These are phyloP conservation scores for Beaufortia kweichowensis DNA, from an alignment of 2,113 vertebrate genomes.

Conservation along the genomic window DNA sequence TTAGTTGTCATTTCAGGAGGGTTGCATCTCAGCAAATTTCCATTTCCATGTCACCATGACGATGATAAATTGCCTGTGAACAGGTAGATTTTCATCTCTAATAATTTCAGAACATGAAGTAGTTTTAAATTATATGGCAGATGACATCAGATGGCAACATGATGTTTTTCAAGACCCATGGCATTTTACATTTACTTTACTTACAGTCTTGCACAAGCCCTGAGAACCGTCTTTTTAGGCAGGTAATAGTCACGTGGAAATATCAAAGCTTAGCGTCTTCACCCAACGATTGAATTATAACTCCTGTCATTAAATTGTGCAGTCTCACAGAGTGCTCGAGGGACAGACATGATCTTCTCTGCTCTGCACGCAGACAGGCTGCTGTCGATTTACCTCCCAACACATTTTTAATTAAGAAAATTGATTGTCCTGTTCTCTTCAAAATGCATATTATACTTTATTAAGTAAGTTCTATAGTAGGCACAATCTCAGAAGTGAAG, in stretches of 20 bases:
- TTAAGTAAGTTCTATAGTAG: constrained; percentile 52
- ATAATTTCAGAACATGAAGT: background rate
- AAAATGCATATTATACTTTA: constrained; percentile 54
- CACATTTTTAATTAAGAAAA: constrained; percentile 55
- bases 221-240: background rate
- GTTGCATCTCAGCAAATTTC: constrained; percentile 1
- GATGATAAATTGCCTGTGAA: constrained; percentile 23
- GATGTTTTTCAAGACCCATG: background rate
- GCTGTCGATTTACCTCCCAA: constrained; percentile 15
- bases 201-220: background rate
- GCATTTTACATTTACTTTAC: background rate
- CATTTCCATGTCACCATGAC: constrained; percentile 9
- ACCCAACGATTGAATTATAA: constrained; percentile 16
- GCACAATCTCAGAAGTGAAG: constrained; percentile 41
- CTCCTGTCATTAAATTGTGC: background rate
- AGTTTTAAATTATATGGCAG: constrained; percentile 12
- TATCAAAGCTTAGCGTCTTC: background rate
- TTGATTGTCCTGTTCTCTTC: constrained; percentile 50
- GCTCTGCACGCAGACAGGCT: constrained; percentile 33
- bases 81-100: constrained; percentile 21
- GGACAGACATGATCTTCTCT: constrained; percentile 26
- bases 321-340: constrained; percentile 2
- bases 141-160: constrained; percentile 7
- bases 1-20: constrained; percentile 10
- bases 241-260: background rate